These are phyloP conservation scores for Isoperla grammatica DNA, from an alignment of 2,888 invertebrate species.

Conservation along the genomic window DNA sequence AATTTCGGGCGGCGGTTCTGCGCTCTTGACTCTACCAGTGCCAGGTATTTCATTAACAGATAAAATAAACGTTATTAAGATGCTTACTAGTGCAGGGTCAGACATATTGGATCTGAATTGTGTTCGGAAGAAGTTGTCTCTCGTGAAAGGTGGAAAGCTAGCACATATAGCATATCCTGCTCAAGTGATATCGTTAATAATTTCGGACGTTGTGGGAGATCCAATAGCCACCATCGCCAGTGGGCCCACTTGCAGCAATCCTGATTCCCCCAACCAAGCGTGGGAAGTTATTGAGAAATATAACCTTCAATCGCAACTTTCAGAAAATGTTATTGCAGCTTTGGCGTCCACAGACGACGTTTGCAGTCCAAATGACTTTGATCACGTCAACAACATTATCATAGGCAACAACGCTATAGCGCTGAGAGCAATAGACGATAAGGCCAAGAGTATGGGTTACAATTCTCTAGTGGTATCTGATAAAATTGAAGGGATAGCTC, in stretches of 20 bases:
- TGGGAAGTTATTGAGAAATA: conserved; percentile 64
- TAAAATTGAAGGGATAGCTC: conserved; percentile 64
- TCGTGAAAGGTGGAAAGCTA: conserved; percentile 80
- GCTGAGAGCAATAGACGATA: conserved; percentile 53
- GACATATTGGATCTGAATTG: conserved; percentile 80
- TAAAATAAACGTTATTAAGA: conserved; percentile 64
- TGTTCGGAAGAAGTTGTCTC: conserved; percentile 78
- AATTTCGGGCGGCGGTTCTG: conserved; percentile 93
- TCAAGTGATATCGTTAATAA: conserved; percentile 68
- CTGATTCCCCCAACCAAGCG: conserved; percentile 50
- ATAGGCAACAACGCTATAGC: conserved; percentile 71
- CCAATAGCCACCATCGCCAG: conserved; percentile 87
- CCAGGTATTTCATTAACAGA: conserved; percentile 65
- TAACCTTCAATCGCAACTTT: conserved; percentile 42
- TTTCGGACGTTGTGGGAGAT: conserved; percentile 92
- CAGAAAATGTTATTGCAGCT: too few species aligned
- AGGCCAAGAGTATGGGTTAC: conserved; percentile 54
- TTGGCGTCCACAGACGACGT: too few species aligned
- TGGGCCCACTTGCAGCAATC: conserved; percentile 72
- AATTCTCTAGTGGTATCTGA: conserved; percentile 61
- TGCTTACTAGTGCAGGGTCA: conserved; percentile 71
- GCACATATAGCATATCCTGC: conserved; percentile 61
- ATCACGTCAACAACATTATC: conserved; percentile 57
- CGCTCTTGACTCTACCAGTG: conserved; percentile 76
- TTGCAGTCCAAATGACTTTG: too few species aligned